These are phyloP conservation scores for Geotrypetes seraphini DNA, from an alignment of 2,797 vertebrate genomes.

Conservation along the genomic window DNA sequence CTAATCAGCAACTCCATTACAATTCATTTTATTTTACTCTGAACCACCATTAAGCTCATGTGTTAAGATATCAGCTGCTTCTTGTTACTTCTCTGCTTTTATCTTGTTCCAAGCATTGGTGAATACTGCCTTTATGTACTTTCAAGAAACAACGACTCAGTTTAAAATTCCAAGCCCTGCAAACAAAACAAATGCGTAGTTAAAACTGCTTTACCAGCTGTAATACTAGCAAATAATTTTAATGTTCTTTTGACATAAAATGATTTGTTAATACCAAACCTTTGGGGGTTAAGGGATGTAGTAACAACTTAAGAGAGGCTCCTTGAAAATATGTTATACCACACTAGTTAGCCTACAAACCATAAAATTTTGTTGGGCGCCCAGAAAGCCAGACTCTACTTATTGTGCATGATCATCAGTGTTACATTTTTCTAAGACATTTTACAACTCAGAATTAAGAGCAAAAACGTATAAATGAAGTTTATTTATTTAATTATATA, in stretches of 20 bases:
- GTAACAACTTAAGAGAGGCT: no score
- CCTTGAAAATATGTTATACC: no score
- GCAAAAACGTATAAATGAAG: no score
- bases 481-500: no score
- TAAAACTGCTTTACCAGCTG: conserved; percentile 36
- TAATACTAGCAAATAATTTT: conserved; percentile 30
- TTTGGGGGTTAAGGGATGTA: conserved; percentile 6
- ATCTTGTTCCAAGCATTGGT: conserved; percentile 73
- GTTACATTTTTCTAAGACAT: no score
- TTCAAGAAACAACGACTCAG: conserved; percentile 52
- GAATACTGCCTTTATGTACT: conserved; percentile 74
- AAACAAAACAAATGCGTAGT: conserved; percentile 39
- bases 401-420: no score
- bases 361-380: background rate
- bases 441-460: no score
- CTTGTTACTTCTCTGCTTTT: conserved; percentile 79
- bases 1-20: conserved; percentile 73
- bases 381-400: no score
- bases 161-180: conserved; percentile 28
- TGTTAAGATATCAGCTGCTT: conserved; percentile 74
- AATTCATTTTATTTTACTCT: conserved; percentile 79
- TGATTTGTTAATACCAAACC: conserved; percentile 23
- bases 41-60: conserved; percentile 78
- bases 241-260: conserved; percentile 24
- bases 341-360: background rate